Evolutionary conservation across 2,797 vertebrate species (phyloP), one percentile per base, ranked within the genome.

Genomic region (Gadopsis marmoratus): DNA sequence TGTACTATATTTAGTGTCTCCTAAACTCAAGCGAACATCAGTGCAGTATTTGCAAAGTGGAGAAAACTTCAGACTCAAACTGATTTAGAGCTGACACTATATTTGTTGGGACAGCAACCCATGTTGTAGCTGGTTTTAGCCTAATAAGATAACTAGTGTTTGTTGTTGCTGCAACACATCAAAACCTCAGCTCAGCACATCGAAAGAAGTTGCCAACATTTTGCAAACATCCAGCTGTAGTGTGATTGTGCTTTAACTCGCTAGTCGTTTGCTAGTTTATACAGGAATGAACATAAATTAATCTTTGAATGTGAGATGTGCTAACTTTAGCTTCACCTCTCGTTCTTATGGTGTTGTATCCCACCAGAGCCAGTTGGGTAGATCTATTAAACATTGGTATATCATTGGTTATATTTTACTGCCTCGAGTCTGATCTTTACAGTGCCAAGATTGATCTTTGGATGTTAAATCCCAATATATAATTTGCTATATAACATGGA

Each of bases 181-280:
- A 56, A 56, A 61, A 76, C 21, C 26, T 67, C 33, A 13, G 26
- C 45, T 69, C 21, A 51, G 4, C 33, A 41, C 55, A 60, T 26
- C 3, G 10, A 47, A 50, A 56, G 19, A 26, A 26, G 26, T 26
- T 26, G 26, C 26, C 26, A 26, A 26, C 48, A 45, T 45, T 16
- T 70, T 65, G 19, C 33, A 56, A 48, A 58, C 43, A 41, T 43
- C 7, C 41, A 78, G 58, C 33, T 68, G 19, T 13, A 19, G 37
- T 26, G 21, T 75, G 17, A 39, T 63, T 70, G 63, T 78, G 81
- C 73, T 82, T 62, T 23, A 43, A 69, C 58, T 43, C 37, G 29
- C 6, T 8, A 10, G 39, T 29, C 2, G 1, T 75, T 53, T 65
- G 2, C 21, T 21, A 31, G 35, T 64, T 66, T 35, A 54, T 1